phyloP scores from a whole-genome alignment of 1,140 invertebrate species.

The Drosophila equinoxialis region DNA sequence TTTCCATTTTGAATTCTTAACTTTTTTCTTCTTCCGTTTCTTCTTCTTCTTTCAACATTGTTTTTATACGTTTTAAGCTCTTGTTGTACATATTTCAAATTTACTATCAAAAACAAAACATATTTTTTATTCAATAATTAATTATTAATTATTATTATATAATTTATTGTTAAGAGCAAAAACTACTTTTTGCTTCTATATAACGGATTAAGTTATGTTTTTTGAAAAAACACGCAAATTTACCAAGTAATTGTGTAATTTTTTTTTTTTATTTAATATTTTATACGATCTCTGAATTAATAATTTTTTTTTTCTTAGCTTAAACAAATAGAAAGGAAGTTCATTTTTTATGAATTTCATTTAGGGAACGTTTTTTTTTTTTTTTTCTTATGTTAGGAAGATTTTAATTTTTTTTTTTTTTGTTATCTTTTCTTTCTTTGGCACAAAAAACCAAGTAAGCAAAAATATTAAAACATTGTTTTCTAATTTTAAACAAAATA shows the following conservation, averaged over 20 bases:
- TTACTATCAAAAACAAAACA: constrained; percentile 29
- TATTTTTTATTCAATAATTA: constrained; percentile 37
- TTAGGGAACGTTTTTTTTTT: constrained; percentile 28
- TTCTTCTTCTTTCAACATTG: constrained; percentile 47
- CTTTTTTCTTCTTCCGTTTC: background rate
- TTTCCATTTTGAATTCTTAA: constrained; percentile 10
- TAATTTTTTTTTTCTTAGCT: constrained; percentile 28
- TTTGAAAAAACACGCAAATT: constrained; percentile 78
- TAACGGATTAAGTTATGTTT: constrained; percentile 52
- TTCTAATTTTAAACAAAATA: constrained; percentile 70
- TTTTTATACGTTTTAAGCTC: constrained; percentile 75
- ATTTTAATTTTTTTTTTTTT: constrained; percentile 49
- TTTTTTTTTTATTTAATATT: constrained; percentile 52
- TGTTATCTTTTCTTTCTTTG: constrained; percentile 42
- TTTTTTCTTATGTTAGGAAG: constrained; percentile 17
- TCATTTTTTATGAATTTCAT: constrained; percentile 75
- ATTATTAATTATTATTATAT: constrained; percentile 32
- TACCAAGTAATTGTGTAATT: constrained; percentile 48
- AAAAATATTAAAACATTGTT: constrained; percentile 67
- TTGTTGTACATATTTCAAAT: constrained; percentile 67
- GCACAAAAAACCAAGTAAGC: constrained; percentile 48
- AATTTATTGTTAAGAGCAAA: constrained; percentile 53
- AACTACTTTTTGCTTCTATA: constrained; percentile 66
- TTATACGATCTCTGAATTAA: constrained; percentile 66
- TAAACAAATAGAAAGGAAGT: constrained; percentile 45